Base-by-base conservation (phyloP, 2,797 vertebrate species). In the Betta splendens region DNA sequence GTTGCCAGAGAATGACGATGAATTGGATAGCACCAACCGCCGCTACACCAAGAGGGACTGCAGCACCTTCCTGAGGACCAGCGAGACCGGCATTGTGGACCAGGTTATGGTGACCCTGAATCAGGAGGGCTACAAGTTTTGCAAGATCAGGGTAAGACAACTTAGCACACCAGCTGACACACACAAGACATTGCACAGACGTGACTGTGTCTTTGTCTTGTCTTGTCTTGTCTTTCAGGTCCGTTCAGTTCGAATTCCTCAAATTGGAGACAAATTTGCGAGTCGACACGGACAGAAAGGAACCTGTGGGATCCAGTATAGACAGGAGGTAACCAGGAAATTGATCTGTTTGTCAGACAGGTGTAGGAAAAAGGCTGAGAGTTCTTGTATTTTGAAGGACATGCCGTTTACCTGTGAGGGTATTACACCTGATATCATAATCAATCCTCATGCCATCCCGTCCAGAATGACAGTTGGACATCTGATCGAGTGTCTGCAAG, bases 321-420 rank as follows among this genome's bases (percentile, higher is more conserved):
- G 97, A 80, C 98, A 99, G 75, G 97, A 98, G 95, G 97, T 99
- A 85, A 51, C 40, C 11, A 15, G 36, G 7, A 33, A 37, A 2
- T 31, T 36, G 31, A 31, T 31, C 31, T 31, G 2, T 31, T 11
- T 9, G 11, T 9, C 5, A 31, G 29, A 31, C 29, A 31, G 9
- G 9, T 31, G 10, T 11, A 31, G 28, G 9, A 31, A 31, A 11
- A 9, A 31, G 12, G 32, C 32, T 35, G 32, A n/a, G 2, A n/a
- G 13, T 3, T 54, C 5, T 37, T 38, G 16, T 58, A 23, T 68
- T 15, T 59, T 66, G 13, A 21, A 99, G 97, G 97, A 99, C 77
- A 99, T 99, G 98, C 98, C 97, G 1, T 99, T 98, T 72, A 99
- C 98, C 1, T 99, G 97, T 49, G 97, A 99, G 83, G 98, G 98